These are phyloP conservation scores for Nannoperca australis DNA, from an alignment of 2,797 vertebrate species.

Conservation along the genomic window DNA sequence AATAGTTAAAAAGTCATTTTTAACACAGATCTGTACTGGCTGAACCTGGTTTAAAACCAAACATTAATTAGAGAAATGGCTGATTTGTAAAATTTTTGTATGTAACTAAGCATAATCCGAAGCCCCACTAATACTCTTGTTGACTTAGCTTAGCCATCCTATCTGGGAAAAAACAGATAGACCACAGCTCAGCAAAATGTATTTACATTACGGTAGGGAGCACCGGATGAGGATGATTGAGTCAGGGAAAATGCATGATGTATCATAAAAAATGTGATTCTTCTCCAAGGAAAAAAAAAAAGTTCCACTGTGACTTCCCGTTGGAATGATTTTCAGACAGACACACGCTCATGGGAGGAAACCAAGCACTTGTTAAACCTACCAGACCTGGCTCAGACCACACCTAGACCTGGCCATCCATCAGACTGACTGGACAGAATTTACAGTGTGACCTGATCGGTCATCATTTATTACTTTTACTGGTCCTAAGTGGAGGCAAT, in stretches of 20 bases:
- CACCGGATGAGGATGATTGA: constrained; percentile 66
- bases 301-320: constrained; percentile 70
- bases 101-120: constrained; percentile 50
- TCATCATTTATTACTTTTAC: constrained; percentile 87
- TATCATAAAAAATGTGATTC: constrained; percentile 71
- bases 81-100: constrained; percentile 35
- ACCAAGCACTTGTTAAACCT: constrained; percentile 76
- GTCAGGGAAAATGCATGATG: constrained; percentile 71
- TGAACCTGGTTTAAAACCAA: constrained; percentile 22
- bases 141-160: constrained; percentile 57
- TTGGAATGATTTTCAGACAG: constrained; percentile 74
- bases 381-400: constrained; percentile 73
- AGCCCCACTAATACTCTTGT: constrained; percentile 38
- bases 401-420: constrained; percentile 77
- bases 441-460: constrained; percentile 83
- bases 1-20: constrained; percentile 8
- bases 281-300: constrained; percentile 50
- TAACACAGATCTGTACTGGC: background rate
- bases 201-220: constrained; percentile 67
- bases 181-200: constrained; percentile 61
- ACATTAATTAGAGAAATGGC: constrained; percentile 37
- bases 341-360: constrained; percentile 76
- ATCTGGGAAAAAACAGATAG: constrained; percentile 55
- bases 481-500: constrained; percentile 82
- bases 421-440: constrained; percentile 79